These are phyloP conservation scores for Percopsis omiscomaycus DNA, from an alignment of 2,797 vertebrate genomes.

Conservation along the genomic window DNA sequence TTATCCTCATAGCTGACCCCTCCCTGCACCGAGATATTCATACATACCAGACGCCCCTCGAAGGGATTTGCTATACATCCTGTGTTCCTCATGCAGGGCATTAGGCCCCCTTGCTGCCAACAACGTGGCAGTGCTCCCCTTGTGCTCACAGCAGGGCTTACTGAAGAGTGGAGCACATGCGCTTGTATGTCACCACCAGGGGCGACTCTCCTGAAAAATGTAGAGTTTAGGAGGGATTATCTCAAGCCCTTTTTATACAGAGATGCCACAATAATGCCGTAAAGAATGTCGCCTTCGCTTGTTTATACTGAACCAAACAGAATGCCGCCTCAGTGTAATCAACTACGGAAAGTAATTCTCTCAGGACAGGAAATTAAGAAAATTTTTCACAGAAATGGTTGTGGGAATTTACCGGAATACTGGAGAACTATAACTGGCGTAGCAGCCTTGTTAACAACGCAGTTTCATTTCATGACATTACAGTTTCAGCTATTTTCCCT, in stretches of 20 bases:
- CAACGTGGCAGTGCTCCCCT: constrained; percentile 18
- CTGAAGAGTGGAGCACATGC: constrained; percentile 16
- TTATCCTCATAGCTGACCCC: constrained; percentile 25
- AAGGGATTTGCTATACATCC: constrained; percentile 31
- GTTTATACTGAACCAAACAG: no score
- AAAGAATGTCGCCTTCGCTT: no score
- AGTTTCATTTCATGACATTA: no score
- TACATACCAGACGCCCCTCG: constrained; percentile 27
- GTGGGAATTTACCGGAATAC: no score
- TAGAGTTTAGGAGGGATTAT: no score
- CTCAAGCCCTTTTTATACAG: no score
- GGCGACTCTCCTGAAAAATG: no score
- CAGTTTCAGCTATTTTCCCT: no score
- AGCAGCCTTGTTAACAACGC: no score
- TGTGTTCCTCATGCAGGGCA: constrained; percentile 27
- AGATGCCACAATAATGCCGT: no score
- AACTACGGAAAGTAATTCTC: neutral
- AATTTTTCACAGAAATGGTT: neutral
- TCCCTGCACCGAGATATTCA: constrained; percentile 28
- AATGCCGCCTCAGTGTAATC: neutral
- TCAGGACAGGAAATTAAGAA: neutral
- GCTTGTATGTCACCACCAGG: neutral
- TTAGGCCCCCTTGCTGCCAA: constrained; percentile 26
- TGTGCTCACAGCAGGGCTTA: neutral
- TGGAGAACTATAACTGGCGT: no score